Conservation (phyloP, 2,888 invertebrate species). For the Cataglyphis cursor region DNA sequence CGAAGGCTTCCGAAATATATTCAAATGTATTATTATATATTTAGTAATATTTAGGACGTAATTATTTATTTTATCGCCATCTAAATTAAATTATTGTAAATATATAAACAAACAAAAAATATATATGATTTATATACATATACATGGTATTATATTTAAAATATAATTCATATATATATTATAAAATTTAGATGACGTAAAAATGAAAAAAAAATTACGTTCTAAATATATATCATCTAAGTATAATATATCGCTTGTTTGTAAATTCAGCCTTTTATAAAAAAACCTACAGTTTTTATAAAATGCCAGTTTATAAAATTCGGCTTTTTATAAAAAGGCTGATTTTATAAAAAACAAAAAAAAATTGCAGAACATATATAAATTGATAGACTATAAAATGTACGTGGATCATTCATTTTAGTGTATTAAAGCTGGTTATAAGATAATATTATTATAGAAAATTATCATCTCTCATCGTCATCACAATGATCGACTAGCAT, state of each 20-base stretch:
- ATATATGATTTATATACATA: no score
- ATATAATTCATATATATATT: not conserved
- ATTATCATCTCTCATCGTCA: constrained; percentile 1
- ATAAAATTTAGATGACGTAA: not conserved
- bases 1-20: constrained; percentile 2
- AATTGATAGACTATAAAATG: not conserved
- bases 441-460: constrained; percentile 10
- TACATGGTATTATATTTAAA: no score
- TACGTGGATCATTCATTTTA: not conserved
- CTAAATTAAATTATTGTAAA: not conserved
- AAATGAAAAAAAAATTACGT: not conserved
- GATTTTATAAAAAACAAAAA: not conserved
- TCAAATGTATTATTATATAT: not conserved
- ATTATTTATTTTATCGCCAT: not conserved
- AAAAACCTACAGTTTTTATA: not conserved
- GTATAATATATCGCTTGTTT: not conserved
- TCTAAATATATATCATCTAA: not conserved
- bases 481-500: constrained; percentile 17
- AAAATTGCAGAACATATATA: not conserved
- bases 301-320: not conserved
- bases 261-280: not conserved
- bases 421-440: not conserved
- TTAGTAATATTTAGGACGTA: no score
- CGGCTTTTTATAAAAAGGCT: not conserved
- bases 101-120: not conserved